Base-by-base conservation (phyloP, 2,113 vertebrate genomes). In the Todiramphus chloris region DNA sequence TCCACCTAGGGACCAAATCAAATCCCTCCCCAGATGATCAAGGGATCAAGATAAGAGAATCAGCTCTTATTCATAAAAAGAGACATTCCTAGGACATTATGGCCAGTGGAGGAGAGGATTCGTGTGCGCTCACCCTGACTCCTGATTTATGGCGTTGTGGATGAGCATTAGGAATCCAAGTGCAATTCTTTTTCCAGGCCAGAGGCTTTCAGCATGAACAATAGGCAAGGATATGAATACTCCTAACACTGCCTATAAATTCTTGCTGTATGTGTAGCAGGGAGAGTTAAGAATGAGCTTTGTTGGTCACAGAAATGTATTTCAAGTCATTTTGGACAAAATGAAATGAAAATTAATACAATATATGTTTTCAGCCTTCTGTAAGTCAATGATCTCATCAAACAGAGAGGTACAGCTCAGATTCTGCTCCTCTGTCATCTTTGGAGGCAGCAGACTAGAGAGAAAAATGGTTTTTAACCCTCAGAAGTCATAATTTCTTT, bases 241-340 rank as follows among this genome's bases (percentile, higher is more conserved):
- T 86, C 50, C 27, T 39, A 88, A 70, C 56, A 30, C 11, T 69
- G 83, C 48, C 86, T 66, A 89, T 87, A 95, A 95, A 96, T 96
- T 81, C 73, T 55, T 68, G 30, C 21, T 88, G 46, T 89, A 77
- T 64, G 73, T 51, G 48, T 46, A 87, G 67, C 51, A 79, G 19
- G 53, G 48, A 76, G 69, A 69, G 74, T 79, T 79, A 73, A 87
- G 74, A 89, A 92, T 15, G 83, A 76, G 53, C n/a, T 89, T 69
- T 58, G 35, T 28, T 92, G 58, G 86, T 69, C 81, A 73, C 51
- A 82, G 70, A 86, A 93, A 66, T 10, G 10, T 63, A 89, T 91
- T 95, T 94, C 76, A 90, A 88, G 55, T 88, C 1, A 1, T 53
- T 94, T 87, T 76, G 58, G 89, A 75, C 35, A 72, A 89, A 90